Evolutionary conservation across 2,888 invertebrate species (phyloP).

Genomic region (Synanthedon myopaeformis): DNA sequence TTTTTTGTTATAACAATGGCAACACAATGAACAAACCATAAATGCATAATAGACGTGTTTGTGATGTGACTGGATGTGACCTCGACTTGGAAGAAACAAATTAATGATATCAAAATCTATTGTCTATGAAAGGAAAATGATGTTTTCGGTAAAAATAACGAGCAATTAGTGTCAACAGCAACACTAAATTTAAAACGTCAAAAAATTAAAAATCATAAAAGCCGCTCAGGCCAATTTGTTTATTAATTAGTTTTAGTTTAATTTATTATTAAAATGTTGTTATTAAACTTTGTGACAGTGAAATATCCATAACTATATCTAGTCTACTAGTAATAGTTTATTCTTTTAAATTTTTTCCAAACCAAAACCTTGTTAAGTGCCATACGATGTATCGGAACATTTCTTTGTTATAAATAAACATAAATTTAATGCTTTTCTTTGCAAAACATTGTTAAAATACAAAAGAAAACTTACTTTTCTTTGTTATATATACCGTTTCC

Average conservation of each 20-base stretch:
- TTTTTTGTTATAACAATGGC: no score
- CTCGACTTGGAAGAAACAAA: no score
- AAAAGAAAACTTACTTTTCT: no score
- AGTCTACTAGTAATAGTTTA: constrained; percentile 32
- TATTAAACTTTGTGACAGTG: constrained; percentile 29
- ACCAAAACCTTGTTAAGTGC: constrained; percentile 48
- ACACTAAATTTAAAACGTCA: constrained; percentile 66
- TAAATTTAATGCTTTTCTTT: no score
- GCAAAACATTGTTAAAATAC: no score
- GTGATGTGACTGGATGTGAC: no score
- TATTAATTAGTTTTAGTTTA: constrained; percentile 56
- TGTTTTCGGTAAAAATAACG: constrained; percentile 40
- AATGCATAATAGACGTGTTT: no score
- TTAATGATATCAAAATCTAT: background rate
- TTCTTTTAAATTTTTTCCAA: constrained; percentile 13
- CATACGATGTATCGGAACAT: background rate
- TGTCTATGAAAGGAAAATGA: constrained; percentile 8
- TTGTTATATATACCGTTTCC: no score
- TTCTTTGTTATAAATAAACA: background rate
- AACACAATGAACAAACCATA: no score
- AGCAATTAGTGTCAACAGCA: constrained; percentile 23
- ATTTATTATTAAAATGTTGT: constrained; percentile 51
- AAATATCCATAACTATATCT: constrained; percentile 47
- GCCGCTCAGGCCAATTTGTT: constrained; percentile 53
- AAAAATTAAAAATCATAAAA: constrained; percentile 44